Conservation (phyloP, 2,113 vertebrate genomes). For the Strix uralensis region DNA sequence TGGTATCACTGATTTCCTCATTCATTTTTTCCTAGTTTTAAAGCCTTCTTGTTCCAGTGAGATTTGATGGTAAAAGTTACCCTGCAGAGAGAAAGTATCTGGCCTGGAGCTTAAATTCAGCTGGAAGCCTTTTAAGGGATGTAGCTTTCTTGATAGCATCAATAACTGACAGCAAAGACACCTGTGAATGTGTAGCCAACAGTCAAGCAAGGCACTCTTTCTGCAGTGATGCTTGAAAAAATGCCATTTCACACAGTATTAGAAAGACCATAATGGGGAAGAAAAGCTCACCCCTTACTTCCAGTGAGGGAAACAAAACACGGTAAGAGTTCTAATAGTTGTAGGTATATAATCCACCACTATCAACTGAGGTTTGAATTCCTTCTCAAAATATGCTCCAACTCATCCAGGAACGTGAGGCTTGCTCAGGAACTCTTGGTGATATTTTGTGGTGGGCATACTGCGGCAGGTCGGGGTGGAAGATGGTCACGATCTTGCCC, state of each 20-base stretch:
- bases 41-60: constrained; percentile 4
- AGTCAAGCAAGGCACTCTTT: neutral
- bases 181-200: neutral
- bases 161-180: constrained; percentile 8
- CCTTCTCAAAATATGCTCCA: neutral
- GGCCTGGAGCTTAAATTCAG: constrained; percentile 25
- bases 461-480: neutral
- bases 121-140: constrained; percentile 32
- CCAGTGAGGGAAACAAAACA: neutral
- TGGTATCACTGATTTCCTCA: constrained; percentile 49
- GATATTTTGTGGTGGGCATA: neutral
- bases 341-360: neutral
- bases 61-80: constrained; percentile 14
- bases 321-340: neutral
- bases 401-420: neutral
- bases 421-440: neutral
- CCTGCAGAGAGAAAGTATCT: constrained; percentile 18
- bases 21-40: constrained; percentile 48
- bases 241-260: neutral
- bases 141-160: neutral
- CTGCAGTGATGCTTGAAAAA: neutral
- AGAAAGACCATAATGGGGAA: neutral
- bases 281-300: neutral
- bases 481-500: neutral
- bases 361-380: neutral